These are phyloP conservation scores for Platerodrilus igneus DNA, from an alignment of 2,888 invertebrate species.

Conservation along the genomic window DNA sequence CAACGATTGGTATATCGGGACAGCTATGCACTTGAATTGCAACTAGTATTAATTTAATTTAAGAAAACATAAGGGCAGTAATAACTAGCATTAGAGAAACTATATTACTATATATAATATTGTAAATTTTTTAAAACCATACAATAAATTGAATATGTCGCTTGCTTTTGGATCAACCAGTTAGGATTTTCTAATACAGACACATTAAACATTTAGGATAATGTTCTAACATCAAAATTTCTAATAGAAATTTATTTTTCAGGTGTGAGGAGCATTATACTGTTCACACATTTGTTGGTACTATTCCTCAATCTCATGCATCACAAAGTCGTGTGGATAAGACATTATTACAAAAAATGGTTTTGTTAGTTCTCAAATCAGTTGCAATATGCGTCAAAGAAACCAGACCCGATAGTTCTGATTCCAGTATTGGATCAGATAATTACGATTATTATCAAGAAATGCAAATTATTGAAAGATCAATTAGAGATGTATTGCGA, in stretches of 20 bases:
- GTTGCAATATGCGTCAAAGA: constrained; percentile 88
- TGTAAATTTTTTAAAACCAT: too few species aligned
- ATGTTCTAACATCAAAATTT: too few species aligned
- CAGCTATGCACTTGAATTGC: too few species aligned
- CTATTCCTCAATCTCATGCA: constrained; percentile 39
- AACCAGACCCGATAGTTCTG: constrained; percentile 77
- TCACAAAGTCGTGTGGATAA: constrained; percentile 56
- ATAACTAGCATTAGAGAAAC: too few species aligned
- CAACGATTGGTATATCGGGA: too few species aligned
- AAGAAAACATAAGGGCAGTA: too few species aligned
- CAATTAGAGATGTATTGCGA: constrained; percentile 76
- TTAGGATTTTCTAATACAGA: too few species aligned
- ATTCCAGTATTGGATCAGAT: constrained; percentile 78
- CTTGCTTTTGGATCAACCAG: too few species aligned
- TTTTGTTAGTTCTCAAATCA: constrained; percentile 80
- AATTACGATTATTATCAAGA: constrained; percentile 84
- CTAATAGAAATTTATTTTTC: constrained; percentile 7
- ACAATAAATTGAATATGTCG: too few species aligned
- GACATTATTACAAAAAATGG: constrained; percentile 80
- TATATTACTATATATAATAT: too few species aligned
- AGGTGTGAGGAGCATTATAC: constrained; percentile 43
- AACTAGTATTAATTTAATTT: too few species aligned
- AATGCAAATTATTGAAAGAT: constrained; percentile 82
- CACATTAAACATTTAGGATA: too few species aligned
- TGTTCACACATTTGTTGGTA: constrained; percentile 47